Evolutionary conservation across 2,888 invertebrate species (phyloP).

Genomic region (Lasioglossum malachurum): DNA sequence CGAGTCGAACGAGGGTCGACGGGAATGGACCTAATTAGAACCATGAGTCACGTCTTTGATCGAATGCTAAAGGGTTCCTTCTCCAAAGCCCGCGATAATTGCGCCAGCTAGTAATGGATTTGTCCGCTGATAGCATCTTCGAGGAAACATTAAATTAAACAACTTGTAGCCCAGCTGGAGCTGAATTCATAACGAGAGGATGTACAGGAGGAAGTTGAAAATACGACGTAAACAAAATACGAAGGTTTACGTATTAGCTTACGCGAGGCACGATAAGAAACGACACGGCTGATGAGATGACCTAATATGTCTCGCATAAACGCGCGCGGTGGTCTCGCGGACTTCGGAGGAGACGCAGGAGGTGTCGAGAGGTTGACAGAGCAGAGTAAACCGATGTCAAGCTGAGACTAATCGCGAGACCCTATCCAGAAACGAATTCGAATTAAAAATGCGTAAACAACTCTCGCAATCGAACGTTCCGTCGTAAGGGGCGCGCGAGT

Average conservation of each 20-base stretch:
- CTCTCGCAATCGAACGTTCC: not conserved
- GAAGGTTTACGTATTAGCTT: not conserved
- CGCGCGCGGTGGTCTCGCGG: not conserved
- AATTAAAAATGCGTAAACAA: conserved; percentile 1
- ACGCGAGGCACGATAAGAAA: not conserved
- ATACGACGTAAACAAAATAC: not conserved
- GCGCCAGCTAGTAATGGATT: not conserved
- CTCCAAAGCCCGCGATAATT: not conserved
- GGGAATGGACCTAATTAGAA: conserved; percentile 20
- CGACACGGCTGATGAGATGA: not conserved
- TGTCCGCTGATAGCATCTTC: not conserved
- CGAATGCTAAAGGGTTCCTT: not conserved
- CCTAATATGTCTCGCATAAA: not conserved
- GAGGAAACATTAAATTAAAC: not conserved
- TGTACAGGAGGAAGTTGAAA: not conserved
- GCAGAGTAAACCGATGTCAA: conserved; percentile 34
- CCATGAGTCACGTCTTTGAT: conserved; percentile 7
- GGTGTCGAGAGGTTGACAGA: not conserved
- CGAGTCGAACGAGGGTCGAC: not conserved
- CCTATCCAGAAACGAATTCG: not conserved
- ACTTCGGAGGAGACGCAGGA: not conserved
- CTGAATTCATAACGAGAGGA: not conserved
- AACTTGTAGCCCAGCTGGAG: not conserved
- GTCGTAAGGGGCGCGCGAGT: not conserved
- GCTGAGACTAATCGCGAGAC: conserved; percentile 11